A percentile compares a stretch with the other conserved stretches of the same genome.
These are phyloP conservation scores for Drosophila niveifrons DNA, from an alignment of 2,888 invertebrate genomes.

Conservation along the genomic window DNA sequence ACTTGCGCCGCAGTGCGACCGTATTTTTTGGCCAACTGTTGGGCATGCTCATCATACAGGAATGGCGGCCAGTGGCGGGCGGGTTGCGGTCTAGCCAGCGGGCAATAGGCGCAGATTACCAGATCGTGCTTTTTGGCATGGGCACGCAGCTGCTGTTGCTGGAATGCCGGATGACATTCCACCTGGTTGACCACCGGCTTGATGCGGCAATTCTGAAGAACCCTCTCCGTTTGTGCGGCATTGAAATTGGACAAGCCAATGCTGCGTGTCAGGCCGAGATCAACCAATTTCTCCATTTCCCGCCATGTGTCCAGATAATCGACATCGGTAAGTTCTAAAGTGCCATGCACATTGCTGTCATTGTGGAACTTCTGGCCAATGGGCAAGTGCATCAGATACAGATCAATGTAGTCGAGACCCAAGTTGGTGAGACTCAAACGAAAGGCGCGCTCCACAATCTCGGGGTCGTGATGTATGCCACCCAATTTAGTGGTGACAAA, in stretches of 20 bases:
- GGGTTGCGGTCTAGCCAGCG: slow-evolving; percentile 89
- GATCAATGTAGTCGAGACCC: slow-evolving; percentile 91
- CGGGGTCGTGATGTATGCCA: slow-evolving; percentile 87
- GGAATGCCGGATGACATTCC: slow-evolving; percentile 84
- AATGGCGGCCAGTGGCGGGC: slow-evolving; percentile 86
- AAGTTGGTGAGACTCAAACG: slow-evolving; percentile 88
- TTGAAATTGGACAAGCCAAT: slow-evolving; percentile 84
- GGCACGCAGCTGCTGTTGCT: slow-evolving; percentile 87
- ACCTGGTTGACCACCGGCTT: slow-evolving; percentile 84
- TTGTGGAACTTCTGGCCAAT: slow-evolving; percentile 88
- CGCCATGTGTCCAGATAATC: slow-evolving; percentile 84
- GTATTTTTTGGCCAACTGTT: slow-evolving; percentile 87
- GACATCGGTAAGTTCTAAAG: slow-evolving; percentile 75
- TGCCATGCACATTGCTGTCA: slow-evolving; percentile 85
- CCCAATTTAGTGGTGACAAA: slow-evolving; percentile 84
- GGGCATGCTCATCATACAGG: slow-evolving; percentile 84
- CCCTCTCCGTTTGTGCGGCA: slow-evolving; percentile 81
- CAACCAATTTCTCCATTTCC: slow-evolving; percentile 83
- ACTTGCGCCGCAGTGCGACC: slow-evolving; percentile 89
- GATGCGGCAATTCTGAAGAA: slow-evolving; percentile 81
- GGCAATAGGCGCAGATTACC: slow-evolving; percentile 90
- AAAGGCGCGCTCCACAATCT: slow-evolving; percentile 89
- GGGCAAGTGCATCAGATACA: slow-evolving; percentile 94
- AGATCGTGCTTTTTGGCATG: slow-evolving; percentile 89
- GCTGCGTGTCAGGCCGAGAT: slow-evolving; percentile 79